Base-by-base conservation (phyloP, 2,888 invertebrate species). In the Ochropleura plecta region DNA sequence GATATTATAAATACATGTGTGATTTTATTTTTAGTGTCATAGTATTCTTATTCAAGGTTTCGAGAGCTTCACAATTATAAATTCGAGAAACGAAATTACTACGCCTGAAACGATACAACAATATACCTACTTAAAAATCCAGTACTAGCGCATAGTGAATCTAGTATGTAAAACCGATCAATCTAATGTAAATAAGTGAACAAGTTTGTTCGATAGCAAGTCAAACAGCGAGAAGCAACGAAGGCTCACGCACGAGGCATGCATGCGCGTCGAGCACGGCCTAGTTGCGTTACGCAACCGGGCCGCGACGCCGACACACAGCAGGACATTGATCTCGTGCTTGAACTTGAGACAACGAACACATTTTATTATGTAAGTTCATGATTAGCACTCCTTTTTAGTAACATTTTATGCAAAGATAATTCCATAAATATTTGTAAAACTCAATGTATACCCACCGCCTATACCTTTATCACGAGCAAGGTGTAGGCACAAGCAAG, bases 311-410 rank as follows among this genome's bases (percentile, higher is more conserved):
- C 79, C 81, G 79, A 70, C 79, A 76, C 63, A 79, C 87, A 89
- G 81, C 88, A 93, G 95, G 94, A 94, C 95, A 89, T 94, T 95
- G 95, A 93, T 95, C 95, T 94, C 92, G 89, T 89, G 91, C 92
- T 94, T 95, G 94, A 94, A 94, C 94, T 95, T 94, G 93, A 92
- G 86, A 78, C 73, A 62, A 46, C 49, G 66, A 57, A 64, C 76
- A 66, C 20, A 62, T 75, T 51, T 60, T 57, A 53, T 42, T 8
- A 46, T 66, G 66, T 60, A 71, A 62, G 67, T 60, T 42, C 8
- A 70, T 62, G 40, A 62, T 3, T 12, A 18, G 59, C 14, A 80
- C 16, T 16, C n/a, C 18, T 51, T 67, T 44, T 20, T 59, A 62
- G 80, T 16, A 16, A 63, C 18, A 63, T 51, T 55, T 49, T 44